Evolutionary conservation across 2,888 invertebrate species (phyloP), one percentile per base, ranked within the genome.

Genomic region (Drosophila siamana): DNA sequence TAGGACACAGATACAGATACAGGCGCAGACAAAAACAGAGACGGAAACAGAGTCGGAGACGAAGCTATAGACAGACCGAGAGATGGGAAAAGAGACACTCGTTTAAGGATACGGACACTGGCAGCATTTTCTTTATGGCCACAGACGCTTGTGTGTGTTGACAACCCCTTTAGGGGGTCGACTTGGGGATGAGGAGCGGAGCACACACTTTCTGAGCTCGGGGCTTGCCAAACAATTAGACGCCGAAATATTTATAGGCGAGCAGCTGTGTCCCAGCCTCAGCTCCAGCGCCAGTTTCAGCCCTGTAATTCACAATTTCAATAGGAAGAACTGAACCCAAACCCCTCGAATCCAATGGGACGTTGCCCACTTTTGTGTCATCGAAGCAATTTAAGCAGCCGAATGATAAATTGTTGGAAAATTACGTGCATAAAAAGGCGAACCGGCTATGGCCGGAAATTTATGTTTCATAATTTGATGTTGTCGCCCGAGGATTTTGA

Each of bases 391-490:
- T 84, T 73, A 68, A 74, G 80, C 62, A 68, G 51, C 64, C 66
- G 68, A 83, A 84, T 84, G 84, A 84, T 84, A 88, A 86, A 84
- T 84, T 75, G 86, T 78, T 86, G 65, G 74, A 86, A 84, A 84
- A 84, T 84, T 84, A 84, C 84, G 84, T 88, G 84, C 83, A 88
- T 78, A 84, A 87, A 81, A 74, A 81, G 74, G 76, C 68, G 71
- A 74, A 67, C 62, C 65, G 61, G 61, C 62, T 47, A 59, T 62
- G 46, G 71, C 69, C 77, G 83, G 86, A 88, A 86, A 84, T 84
- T 84, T 88, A 84, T 84, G 86, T 80, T 80, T 80, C 68, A 84
- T 86, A 82, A 88, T 84, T 88, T 88, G 86, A 74, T 74, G 82
- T 84, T 69, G 70, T 76, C 73, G 76, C 83, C 60, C 38, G 71